These are phyloP conservation scores for Thamnaconus septentrionalis DNA, from an alignment of 2,113 vertebrate species.

Conservation along the genomic window DNA sequence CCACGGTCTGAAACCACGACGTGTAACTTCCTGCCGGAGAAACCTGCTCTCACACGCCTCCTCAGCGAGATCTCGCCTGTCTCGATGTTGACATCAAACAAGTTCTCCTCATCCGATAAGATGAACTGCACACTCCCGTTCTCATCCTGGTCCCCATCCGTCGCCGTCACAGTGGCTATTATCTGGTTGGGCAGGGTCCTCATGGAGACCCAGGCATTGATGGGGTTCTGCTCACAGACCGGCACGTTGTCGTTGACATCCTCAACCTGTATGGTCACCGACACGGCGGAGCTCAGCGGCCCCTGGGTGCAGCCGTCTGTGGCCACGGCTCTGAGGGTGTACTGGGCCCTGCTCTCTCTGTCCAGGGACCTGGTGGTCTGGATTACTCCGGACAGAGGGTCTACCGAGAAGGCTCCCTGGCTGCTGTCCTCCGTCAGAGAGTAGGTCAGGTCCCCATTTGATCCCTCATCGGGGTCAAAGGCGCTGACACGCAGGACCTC, in stretches of 20 bases:
- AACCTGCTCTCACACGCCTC: conserved; percentile 59
- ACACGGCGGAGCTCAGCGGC: conserved; percentile 76
- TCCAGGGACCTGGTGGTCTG: conserved; percentile 77
- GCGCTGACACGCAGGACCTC: conserved; percentile 78
- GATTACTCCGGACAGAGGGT: conserved; percentile 73
- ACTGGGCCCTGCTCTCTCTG: conserved; percentile 78
- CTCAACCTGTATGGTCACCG: conserved; percentile 76
- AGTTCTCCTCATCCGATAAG: conserved; percentile 66
- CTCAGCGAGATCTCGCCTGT: conserved; percentile 83
- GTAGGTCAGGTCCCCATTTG: conserved; percentile 82
- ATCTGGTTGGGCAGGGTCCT: conserved; percentile 69
- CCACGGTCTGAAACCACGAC: conserved; percentile 83
- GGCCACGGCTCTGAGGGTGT: conserved; percentile 79
- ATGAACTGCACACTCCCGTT: conserved; percentile 81
- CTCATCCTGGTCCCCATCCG: conserved; percentile 80
- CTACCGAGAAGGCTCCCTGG: conserved; percentile 79
- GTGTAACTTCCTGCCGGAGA: conserved; percentile 75
- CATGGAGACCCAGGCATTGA: conserved; percentile 72
- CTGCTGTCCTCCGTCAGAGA: conserved; percentile 76
- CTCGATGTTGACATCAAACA: conserved; percentile 76
- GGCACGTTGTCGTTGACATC: conserved; percentile 93
- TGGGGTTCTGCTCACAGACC: conserved; percentile 77
- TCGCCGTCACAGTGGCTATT: conserved; percentile 70
- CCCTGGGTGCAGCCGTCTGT: conserved; percentile 77
- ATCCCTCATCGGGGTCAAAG: conserved; percentile 81